Percentiles rank a stretch among this genome's conserved stretches.
Evolutionary conservation across 2,113 vertebrate species (phyloP).

Genomic region (Syngnathus floridae): DNA sequence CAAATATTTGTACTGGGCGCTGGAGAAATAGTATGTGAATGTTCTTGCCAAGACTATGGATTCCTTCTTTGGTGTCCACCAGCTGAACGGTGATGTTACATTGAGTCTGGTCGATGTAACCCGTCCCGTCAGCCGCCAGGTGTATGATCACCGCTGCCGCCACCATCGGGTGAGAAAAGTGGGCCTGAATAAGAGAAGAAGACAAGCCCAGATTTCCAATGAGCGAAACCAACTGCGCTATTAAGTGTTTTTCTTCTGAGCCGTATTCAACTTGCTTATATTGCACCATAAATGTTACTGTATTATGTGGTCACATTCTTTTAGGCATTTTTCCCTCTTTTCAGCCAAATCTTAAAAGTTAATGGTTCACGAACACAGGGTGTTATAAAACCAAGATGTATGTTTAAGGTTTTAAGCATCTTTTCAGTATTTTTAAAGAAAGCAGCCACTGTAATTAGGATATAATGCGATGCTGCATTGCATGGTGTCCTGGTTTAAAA

Average conservation of each 20-base stretch:
- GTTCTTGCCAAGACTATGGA: conserved; percentile 83
- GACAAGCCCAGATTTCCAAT: neutral
- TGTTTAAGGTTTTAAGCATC: neutral
- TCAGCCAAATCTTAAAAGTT: neutral
- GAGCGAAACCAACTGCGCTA: neutral
- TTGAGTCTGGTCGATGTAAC: conserved; percentile 85
- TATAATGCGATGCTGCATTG: neutral
- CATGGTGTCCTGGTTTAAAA: neutral
- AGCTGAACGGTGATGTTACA: conserved; percentile 88
- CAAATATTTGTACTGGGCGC: no score
- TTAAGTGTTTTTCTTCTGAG: neutral
- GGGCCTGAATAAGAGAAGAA: conserved; percentile 67
- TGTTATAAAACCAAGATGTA: neutral
- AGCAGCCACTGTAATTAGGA: neutral
- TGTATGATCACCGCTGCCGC: conserved; percentile 91
- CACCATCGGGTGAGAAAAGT: conserved; percentile 93
- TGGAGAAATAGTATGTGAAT: neutral
- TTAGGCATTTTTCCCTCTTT: neutral
- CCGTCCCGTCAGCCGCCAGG: conserved; percentile 88
- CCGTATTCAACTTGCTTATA: neutral
- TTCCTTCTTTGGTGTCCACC: conserved; percentile 85
- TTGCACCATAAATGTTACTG: neutral
- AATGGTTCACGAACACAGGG: neutral
- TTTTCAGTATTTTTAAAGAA: neutral
- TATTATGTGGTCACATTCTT: neutral